Percentiles rank a stretch among this genome's conserved stretches.
phyloP scores from a whole-genome alignment of 1,140 invertebrate species.

The Brachionus calyciflorus region DNA sequence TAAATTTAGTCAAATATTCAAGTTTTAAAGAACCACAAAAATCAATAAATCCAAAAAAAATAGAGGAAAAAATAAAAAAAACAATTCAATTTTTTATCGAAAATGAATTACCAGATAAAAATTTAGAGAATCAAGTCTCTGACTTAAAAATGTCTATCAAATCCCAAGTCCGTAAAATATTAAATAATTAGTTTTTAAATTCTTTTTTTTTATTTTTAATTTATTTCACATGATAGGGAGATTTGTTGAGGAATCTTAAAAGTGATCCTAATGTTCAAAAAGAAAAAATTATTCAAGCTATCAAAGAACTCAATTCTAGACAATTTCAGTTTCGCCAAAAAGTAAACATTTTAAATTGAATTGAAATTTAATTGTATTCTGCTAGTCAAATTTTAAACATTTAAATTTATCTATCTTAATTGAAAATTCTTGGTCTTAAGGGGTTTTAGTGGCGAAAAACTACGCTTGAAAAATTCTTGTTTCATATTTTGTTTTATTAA shows the following conservation, averaged over 20 bases:
- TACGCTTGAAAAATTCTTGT: too few relatives aligned
- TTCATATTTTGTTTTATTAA: too few relatives aligned
- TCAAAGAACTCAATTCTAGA: neutral
- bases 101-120: neutral
- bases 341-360: neutral
- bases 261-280: neutral
- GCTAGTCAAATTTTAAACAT: too few relatives aligned
- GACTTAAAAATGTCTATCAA: neutral
- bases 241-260: neutral
- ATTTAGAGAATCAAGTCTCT: neutral
- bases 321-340: constrained; percentile 8
- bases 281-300: neutral
- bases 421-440: too few relatives aligned
- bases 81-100: constrained; percentile 9
- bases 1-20: neutral
- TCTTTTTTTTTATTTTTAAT: neutral
- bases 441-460: too few relatives aligned
- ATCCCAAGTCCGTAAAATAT: neutral
- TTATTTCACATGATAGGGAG: neutral
- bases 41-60: neutral
- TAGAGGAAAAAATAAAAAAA: constrained; percentile 22
- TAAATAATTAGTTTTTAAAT: neutral
- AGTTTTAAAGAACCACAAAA: neutral
- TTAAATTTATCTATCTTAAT: too few relatives aligned
- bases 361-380: too few relatives aligned